phyloP scores from a whole-genome alignment of 1,140 invertebrate species.

The Lasioglossum baleicum region DNA sequence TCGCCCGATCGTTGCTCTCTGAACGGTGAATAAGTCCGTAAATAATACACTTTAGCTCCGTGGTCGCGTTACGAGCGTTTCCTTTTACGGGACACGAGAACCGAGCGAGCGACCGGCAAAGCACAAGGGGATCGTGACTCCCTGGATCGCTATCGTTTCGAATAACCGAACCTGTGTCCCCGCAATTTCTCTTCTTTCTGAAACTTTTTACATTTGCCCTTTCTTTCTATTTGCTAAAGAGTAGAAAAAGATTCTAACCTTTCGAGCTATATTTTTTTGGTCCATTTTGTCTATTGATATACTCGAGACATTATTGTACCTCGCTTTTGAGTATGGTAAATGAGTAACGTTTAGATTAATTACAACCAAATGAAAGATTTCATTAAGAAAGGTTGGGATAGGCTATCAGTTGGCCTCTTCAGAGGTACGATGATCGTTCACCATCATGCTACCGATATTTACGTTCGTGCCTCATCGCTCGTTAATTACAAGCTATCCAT shows the following conservation, averaged over 20 bases:
- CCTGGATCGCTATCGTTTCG: slow-evolving; percentile 6
- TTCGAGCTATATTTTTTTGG: too few species aligned
- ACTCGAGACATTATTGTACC: too few species aligned
- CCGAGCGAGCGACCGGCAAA: background rate
- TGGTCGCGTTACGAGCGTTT: slow-evolving; percentile 30
- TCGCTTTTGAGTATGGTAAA: too few species aligned
- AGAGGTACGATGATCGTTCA: too few species aligned
- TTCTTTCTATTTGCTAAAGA: too few species aligned
- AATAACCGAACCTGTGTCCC: background rate
- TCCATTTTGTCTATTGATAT: too few species aligned
- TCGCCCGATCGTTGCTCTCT: slow-evolving; percentile 39
- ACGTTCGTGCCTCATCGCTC: slow-evolving; percentile 1
- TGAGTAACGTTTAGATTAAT: too few species aligned
- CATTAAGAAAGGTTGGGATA: too few species aligned
- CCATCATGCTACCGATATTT: background rate
- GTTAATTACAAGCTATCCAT: background rate
- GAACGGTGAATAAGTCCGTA: slow-evolving; percentile 42
- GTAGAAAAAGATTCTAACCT: too few species aligned
- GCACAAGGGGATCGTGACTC: slow-evolving; percentile 15
- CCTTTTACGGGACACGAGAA: slow-evolving; percentile 14
- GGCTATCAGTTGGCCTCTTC: too few species aligned
- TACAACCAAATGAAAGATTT: too few species aligned
- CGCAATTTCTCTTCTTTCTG: background rate
- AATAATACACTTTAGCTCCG: slow-evolving; percentile 35
- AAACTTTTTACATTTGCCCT: background rate